Percentiles rank a stretch among this genome's conserved stretches.
These are phyloP conservation scores for Eriocheir sinensis DNA, from an alignment of 1,140 invertebrate species.

Conservation along the genomic window DNA sequence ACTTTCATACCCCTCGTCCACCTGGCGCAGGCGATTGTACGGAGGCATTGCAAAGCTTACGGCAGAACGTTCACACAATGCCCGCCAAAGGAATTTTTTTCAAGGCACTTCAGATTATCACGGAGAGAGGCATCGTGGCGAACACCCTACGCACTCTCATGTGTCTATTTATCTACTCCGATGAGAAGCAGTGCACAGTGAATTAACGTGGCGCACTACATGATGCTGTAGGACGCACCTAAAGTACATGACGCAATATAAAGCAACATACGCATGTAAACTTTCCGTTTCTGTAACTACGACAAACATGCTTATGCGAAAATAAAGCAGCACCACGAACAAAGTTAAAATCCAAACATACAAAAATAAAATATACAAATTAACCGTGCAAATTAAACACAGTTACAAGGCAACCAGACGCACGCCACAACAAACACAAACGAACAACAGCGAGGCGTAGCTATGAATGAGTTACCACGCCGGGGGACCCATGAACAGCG, in stretches of 20 bases:
- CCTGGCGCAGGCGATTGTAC: slow-evolving; percentile 51
- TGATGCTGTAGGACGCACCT: too few relatives aligned
- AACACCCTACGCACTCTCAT: background rate
- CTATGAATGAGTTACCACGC: background rate
- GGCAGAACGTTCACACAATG: slow-evolving; percentile 24
- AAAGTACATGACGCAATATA: background rate
- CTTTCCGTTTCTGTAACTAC: too few relatives aligned
- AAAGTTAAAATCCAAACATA: background rate
- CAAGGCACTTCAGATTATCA: background rate
- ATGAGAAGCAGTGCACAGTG: background rate
- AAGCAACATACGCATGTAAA: background rate
- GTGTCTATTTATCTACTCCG: background rate
- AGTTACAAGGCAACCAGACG: too few relatives aligned
- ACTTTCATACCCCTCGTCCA: slow-evolving; percentile 80
- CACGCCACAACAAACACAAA: too few relatives aligned
- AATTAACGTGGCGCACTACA: too few relatives aligned
- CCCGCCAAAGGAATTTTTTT: background rate
- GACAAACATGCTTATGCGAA: too few relatives aligned
- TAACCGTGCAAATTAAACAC: too few relatives aligned
- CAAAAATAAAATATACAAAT: background rate
- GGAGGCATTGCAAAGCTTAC: slow-evolving; percentile 60
- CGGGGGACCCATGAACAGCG: too few relatives aligned
- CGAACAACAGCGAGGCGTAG: too few relatives aligned
- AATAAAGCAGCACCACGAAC: background rate
- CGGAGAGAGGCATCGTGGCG: background rate